Evolutionary conservation across 2,797 vertebrate genomes (phyloP), one percentile per base, ranked within the genome.

Genomic region (Anas georgica): DNA sequence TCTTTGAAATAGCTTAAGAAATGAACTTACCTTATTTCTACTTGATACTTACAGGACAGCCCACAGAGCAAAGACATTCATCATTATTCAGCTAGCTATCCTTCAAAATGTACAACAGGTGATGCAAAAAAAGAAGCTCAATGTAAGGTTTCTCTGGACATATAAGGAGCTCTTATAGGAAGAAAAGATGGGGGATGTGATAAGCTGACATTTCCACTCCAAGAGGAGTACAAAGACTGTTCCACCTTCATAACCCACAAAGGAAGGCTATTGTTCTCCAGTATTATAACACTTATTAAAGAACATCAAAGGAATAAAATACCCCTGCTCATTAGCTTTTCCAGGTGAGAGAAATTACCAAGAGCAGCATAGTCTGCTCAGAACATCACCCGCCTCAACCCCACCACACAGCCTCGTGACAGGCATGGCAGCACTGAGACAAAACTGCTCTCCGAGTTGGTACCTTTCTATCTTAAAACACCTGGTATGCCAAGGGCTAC

Each of bases 51-150:
- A 50, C 17, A 70, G 48, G 46, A 70, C 22, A 80, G 62, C 37
- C 84, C 31, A 80, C 14, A 87, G 77, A 91, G 33, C 39, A 91
- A 85, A 91, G 23, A 2, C 26, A 80, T 75, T 72, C 26, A 43
- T 28, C 23, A 29, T 70, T 74, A 50, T 18, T 68, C 81, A 64
- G 2, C 45, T 74, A 31, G 14, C 46, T 80, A 52, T 12, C 43
- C 22, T 90, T 76, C 69, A 88, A 74, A 85, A 55, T 3, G 1
- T 18, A 33, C 29, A 62, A 43, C 25, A 84, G 50, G 46, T 28
- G 10, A 81, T n/a, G 17, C 62, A 93, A 83, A 69, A 33, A 33
- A 84, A 33, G 82, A 83, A 62, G 60, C 29, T 67, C 39, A 18
- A 17, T n/a, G 7, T 10, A 35, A 60, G 33, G 23, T 81, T 79